phyloP scores from a whole-genome alignment of 2,888 invertebrate species.

The Congeria kusceri region DNA sequence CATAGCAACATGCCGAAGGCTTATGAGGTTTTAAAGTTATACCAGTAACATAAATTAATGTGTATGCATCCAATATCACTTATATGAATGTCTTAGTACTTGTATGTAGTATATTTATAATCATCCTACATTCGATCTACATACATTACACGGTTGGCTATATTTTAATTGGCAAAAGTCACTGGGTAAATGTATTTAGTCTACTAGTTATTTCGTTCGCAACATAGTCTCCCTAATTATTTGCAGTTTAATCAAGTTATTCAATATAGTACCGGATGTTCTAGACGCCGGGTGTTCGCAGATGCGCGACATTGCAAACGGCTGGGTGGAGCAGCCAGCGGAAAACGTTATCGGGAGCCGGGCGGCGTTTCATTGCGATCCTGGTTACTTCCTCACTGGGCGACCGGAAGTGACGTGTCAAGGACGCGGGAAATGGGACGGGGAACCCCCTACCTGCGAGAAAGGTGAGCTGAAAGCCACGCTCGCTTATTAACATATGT shows the following conservation, averaged over 20 bases:
- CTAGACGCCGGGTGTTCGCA: slow-evolving; percentile 67
- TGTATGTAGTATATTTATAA: no score
- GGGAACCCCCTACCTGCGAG: slow-evolving; percentile 68
- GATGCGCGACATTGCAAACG: slow-evolving; percentile 61
- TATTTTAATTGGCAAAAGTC: no score
- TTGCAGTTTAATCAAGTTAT: background rate
- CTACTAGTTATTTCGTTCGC: background rate
- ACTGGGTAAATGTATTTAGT: no score
- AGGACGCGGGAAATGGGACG: slow-evolving; percentile 67
- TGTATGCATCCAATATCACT: no score
- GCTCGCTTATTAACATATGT: no score
- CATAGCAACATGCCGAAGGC: no score
- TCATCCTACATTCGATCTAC: no score
- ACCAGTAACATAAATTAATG: no score
- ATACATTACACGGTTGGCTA: no score
- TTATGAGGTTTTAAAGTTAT: no score
- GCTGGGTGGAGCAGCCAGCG: slow-evolving; percentile 56
- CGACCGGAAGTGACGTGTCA: slow-evolving; percentile 57
- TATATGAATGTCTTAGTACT: no score
- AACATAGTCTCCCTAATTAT: background rate
- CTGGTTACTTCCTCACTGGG: slow-evolving; percentile 69
- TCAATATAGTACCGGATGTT: background rate
- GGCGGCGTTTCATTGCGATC: slow-evolving; percentile 61
- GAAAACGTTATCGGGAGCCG: slow-evolving; percentile 58
- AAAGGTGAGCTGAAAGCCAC: slow-evolving; percentile 68